phyloP scores from a whole-genome alignment of 2,113 vertebrate species.

The Lepus timidus region DNA sequence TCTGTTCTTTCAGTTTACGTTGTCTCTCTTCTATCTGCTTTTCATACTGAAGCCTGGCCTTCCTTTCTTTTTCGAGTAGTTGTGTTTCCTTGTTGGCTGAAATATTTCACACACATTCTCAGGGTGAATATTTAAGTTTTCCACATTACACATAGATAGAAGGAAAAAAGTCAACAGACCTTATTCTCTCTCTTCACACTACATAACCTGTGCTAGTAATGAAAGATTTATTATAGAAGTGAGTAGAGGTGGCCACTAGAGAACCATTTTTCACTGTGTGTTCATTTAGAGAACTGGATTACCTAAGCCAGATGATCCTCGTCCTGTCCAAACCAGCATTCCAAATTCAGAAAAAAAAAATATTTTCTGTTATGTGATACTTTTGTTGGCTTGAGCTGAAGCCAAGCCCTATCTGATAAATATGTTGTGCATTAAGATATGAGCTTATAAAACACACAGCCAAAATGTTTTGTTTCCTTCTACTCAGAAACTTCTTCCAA shows the following conservation, averaged over 20 bases:
- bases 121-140: conserved; percentile 73
- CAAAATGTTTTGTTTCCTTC: conserved; percentile 8
- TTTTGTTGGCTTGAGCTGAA: conserved; percentile 14
- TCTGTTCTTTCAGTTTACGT: conserved; percentile 93
- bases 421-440: not conserved
- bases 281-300: conserved; percentile 59
- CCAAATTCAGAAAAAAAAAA: conserved; percentile 48
- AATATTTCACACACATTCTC: conserved; percentile 73
- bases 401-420: conserved; percentile 32
- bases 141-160: conserved; percentile 40
- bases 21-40: conserved; percentile 96
- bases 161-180: not conserved
- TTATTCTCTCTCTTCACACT: conserved; percentile 55
- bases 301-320: not conserved
- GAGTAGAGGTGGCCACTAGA: not conserved
- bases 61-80: conserved; percentile 95
- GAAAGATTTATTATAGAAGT: not conserved
- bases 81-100: conserved; percentile 94
- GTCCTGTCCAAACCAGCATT: conserved; percentile 37
- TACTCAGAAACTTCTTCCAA: conserved; percentile 1
- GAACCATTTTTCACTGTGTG: conserved; percentile 30
- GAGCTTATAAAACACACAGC: not conserved
- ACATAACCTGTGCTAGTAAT: not conserved
- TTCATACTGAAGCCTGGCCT: conserved; percentile 94
- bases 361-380: conserved; percentile 21